These are phyloP conservation scores for Heliconius nattereri DNA, from an alignment of 1,140 invertebrate species.

Conservation along the genomic window DNA sequence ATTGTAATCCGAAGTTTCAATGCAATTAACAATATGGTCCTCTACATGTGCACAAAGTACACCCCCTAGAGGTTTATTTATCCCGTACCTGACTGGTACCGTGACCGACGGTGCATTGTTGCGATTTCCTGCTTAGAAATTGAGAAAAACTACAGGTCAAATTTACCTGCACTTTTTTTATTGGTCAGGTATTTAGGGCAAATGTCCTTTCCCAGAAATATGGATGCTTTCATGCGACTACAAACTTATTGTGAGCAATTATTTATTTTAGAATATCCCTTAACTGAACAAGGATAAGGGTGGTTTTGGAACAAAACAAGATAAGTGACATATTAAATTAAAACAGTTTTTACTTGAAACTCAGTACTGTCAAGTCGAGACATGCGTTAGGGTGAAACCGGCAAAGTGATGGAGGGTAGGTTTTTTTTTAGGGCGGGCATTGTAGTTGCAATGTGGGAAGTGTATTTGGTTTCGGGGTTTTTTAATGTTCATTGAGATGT, in stretches of 20 bases:
- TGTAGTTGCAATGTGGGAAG: constrained; percentile 39
- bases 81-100: constrained; percentile 35
- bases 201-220: constrained; percentile 59
- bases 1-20: constrained; percentile 19
- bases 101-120: constrained; percentile 57
- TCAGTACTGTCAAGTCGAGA: constrained; percentile 41
- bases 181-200: constrained; percentile 56
- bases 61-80: constrained; percentile 33
- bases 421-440: constrained; percentile 34
- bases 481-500: constrained; percentile 42
- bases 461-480: constrained; percentile 35
- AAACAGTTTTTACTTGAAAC: constrained; percentile 19
- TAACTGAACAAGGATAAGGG: constrained; percentile 13
- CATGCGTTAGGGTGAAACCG: constrained; percentile 42
- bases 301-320: constrained; percentile 2
- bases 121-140: constrained; percentile 62
- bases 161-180: constrained; percentile 60
- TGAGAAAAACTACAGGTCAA: constrained; percentile 59
- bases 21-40: constrained; percentile 28
- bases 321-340: constrained; percentile 12
- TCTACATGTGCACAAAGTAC: constrained; percentile 1
- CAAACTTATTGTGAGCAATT: constrained; percentile 39
- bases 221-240: constrained; percentile 43
- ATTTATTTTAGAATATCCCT: background rate
- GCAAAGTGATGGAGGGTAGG: constrained; percentile 35